These are phyloP conservation scores for Hemitrygon akajei DNA, from an alignment of 2,797 vertebrate genomes.

Conservation along the genomic window DNA sequence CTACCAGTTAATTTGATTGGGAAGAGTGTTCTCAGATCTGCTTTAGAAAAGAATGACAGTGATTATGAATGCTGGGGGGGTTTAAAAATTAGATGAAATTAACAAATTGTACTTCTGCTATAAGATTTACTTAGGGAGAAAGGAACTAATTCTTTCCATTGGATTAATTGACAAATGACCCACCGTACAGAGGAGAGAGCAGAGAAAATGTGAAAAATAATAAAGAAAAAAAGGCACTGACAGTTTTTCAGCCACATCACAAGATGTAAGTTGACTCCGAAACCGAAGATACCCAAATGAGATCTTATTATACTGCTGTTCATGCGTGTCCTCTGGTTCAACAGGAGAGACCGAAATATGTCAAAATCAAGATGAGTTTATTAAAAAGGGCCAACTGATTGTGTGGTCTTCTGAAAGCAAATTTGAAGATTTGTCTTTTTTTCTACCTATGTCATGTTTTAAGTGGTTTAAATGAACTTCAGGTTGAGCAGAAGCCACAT, in stretches of 20 bases:
- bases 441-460: background rate
- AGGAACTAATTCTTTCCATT: background rate
- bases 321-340: background rate
- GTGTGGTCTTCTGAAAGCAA: too few species aligned
- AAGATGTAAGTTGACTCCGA: background rate
- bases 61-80: background rate
- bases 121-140: background rate
- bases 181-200: too few species aligned
- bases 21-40: background rate
- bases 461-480: background rate
- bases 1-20: background rate
- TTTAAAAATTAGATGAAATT: background rate
- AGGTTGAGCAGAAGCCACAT: background rate
- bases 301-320: background rate
- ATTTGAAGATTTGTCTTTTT: background rate
- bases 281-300: background rate
- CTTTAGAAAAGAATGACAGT: background rate
- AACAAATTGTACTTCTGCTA: background rate
- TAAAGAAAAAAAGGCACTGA: background rate
- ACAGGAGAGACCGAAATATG: background rate
- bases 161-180: slow-evolving; percentile 1
- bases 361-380: background rate
- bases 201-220: background rate
- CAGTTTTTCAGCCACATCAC: too few species aligned
- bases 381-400: background rate